These are phyloP conservation scores for Tromatobia lineatoria DNA, from an alignment of 2,888 invertebrate species.

Conservation along the genomic window DNA sequence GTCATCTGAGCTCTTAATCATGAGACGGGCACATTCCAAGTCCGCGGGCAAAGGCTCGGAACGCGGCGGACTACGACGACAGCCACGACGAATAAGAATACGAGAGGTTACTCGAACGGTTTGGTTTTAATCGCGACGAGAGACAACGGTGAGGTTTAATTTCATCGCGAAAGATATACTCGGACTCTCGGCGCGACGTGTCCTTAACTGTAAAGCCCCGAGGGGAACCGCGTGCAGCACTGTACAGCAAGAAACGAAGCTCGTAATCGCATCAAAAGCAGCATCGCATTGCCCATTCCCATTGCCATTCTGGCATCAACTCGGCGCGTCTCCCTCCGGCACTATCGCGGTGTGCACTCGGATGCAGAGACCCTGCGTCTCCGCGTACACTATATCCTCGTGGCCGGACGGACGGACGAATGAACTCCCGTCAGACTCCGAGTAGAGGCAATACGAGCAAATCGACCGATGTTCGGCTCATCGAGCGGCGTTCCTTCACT, in stretches of 20 bases:
- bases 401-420: slow-evolving; percentile 66
- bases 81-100: slow-evolving; percentile 20
- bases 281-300: slow-evolving; percentile 68
- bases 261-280: slow-evolving; percentile 71
- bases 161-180: slow-evolving; percentile 69
- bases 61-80: slow-evolving; percentile 14
- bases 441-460: slow-evolving; percentile 69
- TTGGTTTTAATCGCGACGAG: slow-evolving; percentile 67
- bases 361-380: slow-evolving; percentile 23
- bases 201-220: slow-evolving; percentile 79
- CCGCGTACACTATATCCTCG: slow-evolving; percentile 32
- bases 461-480: slow-evolving; percentile 69
- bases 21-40: slow-evolving; percentile 46
- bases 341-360: slow-evolving; percentile 44
- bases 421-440: slow-evolving; percentile 59
- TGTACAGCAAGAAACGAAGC: slow-evolving; percentile 71
- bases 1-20: slow-evolving; percentile 64
- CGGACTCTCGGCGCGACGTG: slow-evolving; percentile 67
- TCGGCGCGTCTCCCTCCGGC: slow-evolving; percentile 62
- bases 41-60: slow-evolving; percentile 1
- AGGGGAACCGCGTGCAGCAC: slow-evolving; percentile 63
- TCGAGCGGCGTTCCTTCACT: slow-evolving; percentile 55
- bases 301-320: slow-evolving; percentile 67
- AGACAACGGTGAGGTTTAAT: slow-evolving; percentile 76
- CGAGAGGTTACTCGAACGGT: slow-evolving; percentile 53